Evolutionary conservation across 1,140 invertebrate species (phyloP).

Genomic region (Cotesia chilonis): DNA sequence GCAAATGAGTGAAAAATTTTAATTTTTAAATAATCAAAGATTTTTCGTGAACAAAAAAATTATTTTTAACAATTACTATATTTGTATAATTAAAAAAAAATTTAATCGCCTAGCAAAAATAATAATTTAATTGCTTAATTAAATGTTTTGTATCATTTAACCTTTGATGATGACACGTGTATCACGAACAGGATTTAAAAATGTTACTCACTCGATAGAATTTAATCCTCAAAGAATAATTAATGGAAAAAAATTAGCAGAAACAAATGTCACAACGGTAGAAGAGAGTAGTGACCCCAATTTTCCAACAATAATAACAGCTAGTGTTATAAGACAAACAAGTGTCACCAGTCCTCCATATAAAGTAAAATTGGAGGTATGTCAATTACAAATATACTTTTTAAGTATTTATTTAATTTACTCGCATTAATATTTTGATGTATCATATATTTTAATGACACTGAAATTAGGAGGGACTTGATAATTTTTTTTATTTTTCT

Average conservation of each 20-base stretch:
- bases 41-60: not conserved
- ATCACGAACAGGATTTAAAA: constrained; percentile 18
- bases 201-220: constrained; percentile 9
- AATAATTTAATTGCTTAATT: not conserved
- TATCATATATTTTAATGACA: constrained; percentile 3
- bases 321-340: constrained; percentile 13
- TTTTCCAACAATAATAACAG: not conserved
- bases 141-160: not conserved
- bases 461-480: too few relatives aligned
- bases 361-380: constrained; percentile 6
- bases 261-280: constrained; percentile 7
- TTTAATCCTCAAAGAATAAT: constrained; percentile 24
- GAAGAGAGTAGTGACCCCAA: constrained; percentile 5
- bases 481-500: too few relatives aligned
- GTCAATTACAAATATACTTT: not conserved
- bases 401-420: not conserved
- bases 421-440: not conserved
- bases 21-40: not conserved
- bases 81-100: not conserved
- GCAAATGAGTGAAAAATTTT: not conserved
- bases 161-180: not conserved
- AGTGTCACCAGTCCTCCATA: not conserved
- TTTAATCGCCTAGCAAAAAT: not conserved
- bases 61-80: not conserved
- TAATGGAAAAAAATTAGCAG: constrained; percentile 15